Conservation (phyloP, 1,140 invertebrate species). For the Colletes gigas region DNA sequence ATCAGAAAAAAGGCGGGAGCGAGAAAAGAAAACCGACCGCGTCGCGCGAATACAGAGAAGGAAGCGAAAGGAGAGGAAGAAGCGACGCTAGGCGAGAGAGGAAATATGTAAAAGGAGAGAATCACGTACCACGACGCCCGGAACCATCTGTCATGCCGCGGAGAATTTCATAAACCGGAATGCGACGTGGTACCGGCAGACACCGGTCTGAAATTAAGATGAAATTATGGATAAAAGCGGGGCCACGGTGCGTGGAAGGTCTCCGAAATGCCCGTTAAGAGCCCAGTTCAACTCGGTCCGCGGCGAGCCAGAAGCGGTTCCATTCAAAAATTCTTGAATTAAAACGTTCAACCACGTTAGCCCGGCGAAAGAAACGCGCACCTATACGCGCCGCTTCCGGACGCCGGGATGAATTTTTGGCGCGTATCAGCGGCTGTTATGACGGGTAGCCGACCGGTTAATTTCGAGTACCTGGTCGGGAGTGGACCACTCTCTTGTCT, state of each 20-base stretch:
- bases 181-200: conserved; percentile 53
- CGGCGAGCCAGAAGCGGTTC: conserved; percentile 49
- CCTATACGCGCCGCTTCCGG: conserved; percentile 21
- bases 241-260: conserved; percentile 27
- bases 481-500: conserved; percentile 59
- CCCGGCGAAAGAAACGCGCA: conserved; percentile 1
- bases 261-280: conserved; percentile 49
- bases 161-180: conserved; percentile 71
- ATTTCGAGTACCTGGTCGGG: conserved; percentile 51
- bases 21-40: conserved; percentile 61
- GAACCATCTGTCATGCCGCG: conserved; percentile 71
- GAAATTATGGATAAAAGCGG: conserved; percentile 76
- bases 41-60: conserved; percentile 22
- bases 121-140: conserved; percentile 68
- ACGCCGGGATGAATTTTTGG: conserved; percentile 37
- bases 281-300: conserved; percentile 19
- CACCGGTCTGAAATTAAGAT: conserved; percentile 73
- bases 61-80: background rate
- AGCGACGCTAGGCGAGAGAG: conserved; percentile 34
- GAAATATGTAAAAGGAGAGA: conserved; percentile 60
- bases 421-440: conserved; percentile 53
- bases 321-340: conserved; percentile 71
- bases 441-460: conserved; percentile 59
- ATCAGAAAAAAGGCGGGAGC: conserved; percentile 69
- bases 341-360: conserved; percentile 35